phyloP scores from a whole-genome alignment of 1,140 invertebrate genomes.

The Megathymus violae region DNA sequence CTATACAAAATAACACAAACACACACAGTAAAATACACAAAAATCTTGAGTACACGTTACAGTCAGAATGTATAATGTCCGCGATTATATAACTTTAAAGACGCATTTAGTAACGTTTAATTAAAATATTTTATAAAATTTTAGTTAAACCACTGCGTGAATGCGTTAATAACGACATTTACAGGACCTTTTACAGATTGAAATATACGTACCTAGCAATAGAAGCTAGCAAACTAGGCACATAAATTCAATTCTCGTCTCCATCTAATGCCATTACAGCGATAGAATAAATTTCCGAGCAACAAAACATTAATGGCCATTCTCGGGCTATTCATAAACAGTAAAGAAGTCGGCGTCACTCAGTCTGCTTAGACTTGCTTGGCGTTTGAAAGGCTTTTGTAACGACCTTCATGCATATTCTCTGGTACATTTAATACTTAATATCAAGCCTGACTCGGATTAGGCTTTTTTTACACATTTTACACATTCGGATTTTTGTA shows the following conservation, averaged over 20 bases:
- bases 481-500: too few relatives aligned
- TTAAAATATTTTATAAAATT: too few relatives aligned
- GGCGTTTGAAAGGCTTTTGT: conserved; percentile 2
- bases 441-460: too few relatives aligned
- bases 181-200: background rate
- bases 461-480: too few relatives aligned
- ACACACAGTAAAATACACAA: too few relatives aligned
- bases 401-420: background rate
- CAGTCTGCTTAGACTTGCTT: conserved; percentile 9
- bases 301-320: conserved; percentile 23
- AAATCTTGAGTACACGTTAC: too few relatives aligned
- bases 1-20: too few relatives aligned
- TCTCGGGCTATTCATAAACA: conserved; percentile 15
- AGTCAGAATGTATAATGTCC: too few relatives aligned
- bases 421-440: background rate
- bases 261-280: background rate
- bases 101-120: too few relatives aligned
- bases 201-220: background rate
- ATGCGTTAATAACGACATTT: too few relatives aligned
- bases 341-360: conserved; percentile 8
- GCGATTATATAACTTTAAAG: too few relatives aligned
- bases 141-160: too few relatives aligned
- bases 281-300: conserved; percentile 5
- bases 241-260: background rate
- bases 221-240: background rate